phyloP scores from a whole-genome alignment of 2,797 vertebrate species.

The Coregonus suidteri region DNA sequence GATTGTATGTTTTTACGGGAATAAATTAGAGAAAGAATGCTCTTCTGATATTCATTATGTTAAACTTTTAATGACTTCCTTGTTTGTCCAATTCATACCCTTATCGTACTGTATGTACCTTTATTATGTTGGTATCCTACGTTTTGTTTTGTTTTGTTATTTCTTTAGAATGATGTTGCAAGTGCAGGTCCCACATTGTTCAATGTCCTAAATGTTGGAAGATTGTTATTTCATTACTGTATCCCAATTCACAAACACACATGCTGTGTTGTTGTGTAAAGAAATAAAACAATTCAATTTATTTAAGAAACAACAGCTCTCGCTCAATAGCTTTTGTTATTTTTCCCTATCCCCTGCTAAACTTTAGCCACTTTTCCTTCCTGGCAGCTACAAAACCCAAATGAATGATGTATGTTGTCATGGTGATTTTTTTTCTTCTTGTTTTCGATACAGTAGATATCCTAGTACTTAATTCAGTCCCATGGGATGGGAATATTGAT shows the following conservation, averaged over 20 bases:
- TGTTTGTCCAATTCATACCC: not conserved
- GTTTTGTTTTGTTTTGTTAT: not conserved
- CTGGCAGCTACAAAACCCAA: not conserved
- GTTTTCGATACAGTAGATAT: too few species aligned
- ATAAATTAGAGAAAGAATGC: not conserved
- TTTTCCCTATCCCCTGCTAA: not conserved
- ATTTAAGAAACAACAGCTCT: not conserved
- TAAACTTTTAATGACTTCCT: not conserved
- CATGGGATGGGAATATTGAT: not conserved
- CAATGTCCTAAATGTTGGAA: not conserved
- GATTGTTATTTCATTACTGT: not conserved
- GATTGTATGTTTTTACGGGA: not conserved
- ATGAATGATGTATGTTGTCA: too few species aligned
- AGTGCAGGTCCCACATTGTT: not conserved
- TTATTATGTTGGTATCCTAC: not conserved
- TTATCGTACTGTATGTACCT: not conserved
- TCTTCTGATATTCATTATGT: not conserved
- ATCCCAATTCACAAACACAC: not conserved
- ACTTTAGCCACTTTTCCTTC: not conserved
- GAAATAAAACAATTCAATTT: not conserved
- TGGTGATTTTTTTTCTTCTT: too few species aligned
- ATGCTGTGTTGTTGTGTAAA: not conserved
- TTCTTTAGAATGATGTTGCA: not conserved
- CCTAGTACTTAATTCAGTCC: not conserved
- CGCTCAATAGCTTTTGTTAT: not conserved